A percentile compares a stretch with the other conserved stretches of the same genome.
These are phyloP conservation scores for Aricia artaxerxes DNA, from an alignment of 2,888 invertebrate genomes.

Conservation along the genomic window DNA sequence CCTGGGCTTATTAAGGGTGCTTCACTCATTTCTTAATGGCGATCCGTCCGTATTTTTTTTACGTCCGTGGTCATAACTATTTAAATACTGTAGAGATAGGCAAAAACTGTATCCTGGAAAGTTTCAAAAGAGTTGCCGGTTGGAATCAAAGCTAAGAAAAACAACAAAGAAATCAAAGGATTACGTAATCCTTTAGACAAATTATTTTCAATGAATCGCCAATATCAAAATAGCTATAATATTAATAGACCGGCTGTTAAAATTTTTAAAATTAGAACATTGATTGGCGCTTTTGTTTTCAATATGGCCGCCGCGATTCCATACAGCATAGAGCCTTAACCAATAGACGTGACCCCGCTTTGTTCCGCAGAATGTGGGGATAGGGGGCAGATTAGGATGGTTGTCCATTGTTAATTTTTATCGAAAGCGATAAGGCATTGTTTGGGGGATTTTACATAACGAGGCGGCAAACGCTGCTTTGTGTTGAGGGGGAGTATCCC, in stretches of 20 bases:
- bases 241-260: conserved; percentile 40
- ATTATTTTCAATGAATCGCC: conserved; percentile 33
- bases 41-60: too few species aligned
- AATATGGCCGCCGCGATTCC: conserved; percentile 42
- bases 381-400: conserved; percentile 45
- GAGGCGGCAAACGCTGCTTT: conserved; percentile 73
- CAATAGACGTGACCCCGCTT: conserved; percentile 44
- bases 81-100: too few species aligned
- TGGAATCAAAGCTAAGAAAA: background rate
- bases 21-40: too few species aligned
- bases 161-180: conserved; percentile 8
- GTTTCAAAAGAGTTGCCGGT: background rate
- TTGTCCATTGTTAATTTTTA: conserved; percentile 70
- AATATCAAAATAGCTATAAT: conserved; percentile 38
- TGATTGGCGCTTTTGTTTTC: conserved; percentile 50
- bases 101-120: background rate
- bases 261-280: conserved; percentile 23
- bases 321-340: conserved; percentile 37
- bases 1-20: too few species aligned
- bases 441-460: conserved; percentile 76
- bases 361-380: conserved; percentile 42
- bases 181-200: conserved; percentile 29
- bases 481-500: conserved; percentile 72
- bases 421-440: conserved; percentile 76
- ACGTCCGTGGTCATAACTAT: too few species aligned